Evolutionary conservation across 2,797 vertebrate genomes (phyloP).

Genomic region (Rhabdomys pumilio): DNA sequence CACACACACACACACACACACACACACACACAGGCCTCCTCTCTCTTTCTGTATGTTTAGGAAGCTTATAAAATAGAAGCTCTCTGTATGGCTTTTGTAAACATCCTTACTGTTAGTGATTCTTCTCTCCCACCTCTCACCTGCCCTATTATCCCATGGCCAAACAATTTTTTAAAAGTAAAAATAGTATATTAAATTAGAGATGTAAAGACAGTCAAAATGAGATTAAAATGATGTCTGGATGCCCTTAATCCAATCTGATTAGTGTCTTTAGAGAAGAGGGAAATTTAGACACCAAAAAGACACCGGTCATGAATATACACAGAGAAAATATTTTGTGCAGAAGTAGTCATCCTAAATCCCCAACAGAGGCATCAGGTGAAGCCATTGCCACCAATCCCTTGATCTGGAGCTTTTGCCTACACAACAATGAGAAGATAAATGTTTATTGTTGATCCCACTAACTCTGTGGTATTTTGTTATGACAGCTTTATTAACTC

Average conservation of each 20-base stretch:
- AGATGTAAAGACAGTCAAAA: neutral
- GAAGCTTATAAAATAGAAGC: neutral
- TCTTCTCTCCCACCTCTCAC: neutral
- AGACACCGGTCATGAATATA: neutral
- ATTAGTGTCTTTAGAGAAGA: neutral
- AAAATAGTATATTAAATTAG: neutral
- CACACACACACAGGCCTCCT: neutral
- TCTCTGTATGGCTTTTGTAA: neutral
- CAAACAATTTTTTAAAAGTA: neutral
- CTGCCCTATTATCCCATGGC: neutral
- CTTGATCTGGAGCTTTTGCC: neutral
- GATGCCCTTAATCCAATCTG: neutral
- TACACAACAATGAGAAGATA: neutral
- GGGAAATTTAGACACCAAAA: conserved; percentile 22
- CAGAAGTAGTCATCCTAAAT: neutral
- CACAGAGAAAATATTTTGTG: neutral
- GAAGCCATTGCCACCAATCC: neutral
- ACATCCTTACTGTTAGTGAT: neutral
- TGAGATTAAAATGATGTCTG: conserved; percentile 35
- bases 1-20: neutral
- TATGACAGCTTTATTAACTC: neutral
- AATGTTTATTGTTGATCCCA: neutral
- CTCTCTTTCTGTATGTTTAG: neutral
- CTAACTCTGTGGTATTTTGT: neutral
- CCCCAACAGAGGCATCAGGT: neutral